phyloP scores from a whole-genome alignment of 2,797 vertebrate species.

The Astyanax mexicanus region DNA sequence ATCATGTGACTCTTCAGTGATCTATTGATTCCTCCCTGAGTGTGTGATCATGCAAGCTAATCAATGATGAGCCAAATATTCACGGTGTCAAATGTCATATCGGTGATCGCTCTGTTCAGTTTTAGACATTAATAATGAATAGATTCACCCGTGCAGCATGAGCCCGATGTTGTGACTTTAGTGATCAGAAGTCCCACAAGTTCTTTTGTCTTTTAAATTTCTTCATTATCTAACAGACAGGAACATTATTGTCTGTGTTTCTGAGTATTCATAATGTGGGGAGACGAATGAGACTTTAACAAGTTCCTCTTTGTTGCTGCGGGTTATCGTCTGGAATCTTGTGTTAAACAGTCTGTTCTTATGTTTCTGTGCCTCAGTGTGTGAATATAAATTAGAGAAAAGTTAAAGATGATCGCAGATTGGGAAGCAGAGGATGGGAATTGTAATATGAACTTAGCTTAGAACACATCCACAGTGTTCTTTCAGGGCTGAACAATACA shows the following conservation, averaged over 20 bases:
- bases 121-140: background rate
- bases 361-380: background rate
- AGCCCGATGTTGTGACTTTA: background rate
- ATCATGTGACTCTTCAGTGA: background rate
- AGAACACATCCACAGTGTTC: no score
- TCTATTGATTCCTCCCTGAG: background rate
- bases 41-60: background rate
- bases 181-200: background rate
- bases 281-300: background rate
- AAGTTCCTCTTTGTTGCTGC: background rate
- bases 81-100: background rate
- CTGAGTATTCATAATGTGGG: background rate
- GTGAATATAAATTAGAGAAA: background rate
- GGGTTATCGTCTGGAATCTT: background rate
- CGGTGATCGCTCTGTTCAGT: background rate
- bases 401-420: background rate
- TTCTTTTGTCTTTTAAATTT: no score
- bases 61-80: constrained; percentile 1
- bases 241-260: background rate
- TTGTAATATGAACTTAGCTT: no score
- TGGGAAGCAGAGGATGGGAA: background rate
- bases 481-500: no score
- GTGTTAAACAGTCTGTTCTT: background rate
- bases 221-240: background rate
- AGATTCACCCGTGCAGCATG: background rate